phyloP scores from a whole-genome alignment of 1,140 invertebrate species.

The Vollenhovia emeryi region DNA sequence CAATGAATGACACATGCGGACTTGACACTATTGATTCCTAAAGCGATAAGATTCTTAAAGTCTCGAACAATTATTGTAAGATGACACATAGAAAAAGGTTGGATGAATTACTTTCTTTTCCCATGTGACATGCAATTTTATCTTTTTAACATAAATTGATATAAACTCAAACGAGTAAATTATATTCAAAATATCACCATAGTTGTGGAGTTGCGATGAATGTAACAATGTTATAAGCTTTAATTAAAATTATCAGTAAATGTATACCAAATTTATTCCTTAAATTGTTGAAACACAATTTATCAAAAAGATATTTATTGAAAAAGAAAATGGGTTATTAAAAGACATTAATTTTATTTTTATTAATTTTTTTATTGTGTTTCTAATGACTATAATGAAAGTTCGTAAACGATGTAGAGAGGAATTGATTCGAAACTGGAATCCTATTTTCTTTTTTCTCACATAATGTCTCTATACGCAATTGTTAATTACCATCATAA shows the following conservation, averaged over 20 bases:
- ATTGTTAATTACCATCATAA: no score
- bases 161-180: background rate
- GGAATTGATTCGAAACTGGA: no score
- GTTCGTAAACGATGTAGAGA: background rate
- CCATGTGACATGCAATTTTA: background rate
- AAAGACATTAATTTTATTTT: background rate
- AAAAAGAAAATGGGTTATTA: background rate
- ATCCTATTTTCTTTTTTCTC: no score
- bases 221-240: no score
- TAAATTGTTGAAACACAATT: background rate
- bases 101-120: background rate
- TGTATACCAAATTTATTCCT: background rate
- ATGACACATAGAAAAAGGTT: background rate
- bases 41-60: no score
- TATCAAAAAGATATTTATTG: background rate
- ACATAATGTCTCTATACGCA: no score
- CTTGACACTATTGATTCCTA: background rate
- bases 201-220: no score
- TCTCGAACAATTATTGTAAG: conserved; percentile 11
- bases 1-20: background rate
- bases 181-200: background rate
- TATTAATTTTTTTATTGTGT: background rate
- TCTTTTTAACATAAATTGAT: background rate
- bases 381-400: background rate
- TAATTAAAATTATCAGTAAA: background rate